Conservation (phyloP, 92 coral and sea anemone genomes). For the Metridium senile region DNA sequence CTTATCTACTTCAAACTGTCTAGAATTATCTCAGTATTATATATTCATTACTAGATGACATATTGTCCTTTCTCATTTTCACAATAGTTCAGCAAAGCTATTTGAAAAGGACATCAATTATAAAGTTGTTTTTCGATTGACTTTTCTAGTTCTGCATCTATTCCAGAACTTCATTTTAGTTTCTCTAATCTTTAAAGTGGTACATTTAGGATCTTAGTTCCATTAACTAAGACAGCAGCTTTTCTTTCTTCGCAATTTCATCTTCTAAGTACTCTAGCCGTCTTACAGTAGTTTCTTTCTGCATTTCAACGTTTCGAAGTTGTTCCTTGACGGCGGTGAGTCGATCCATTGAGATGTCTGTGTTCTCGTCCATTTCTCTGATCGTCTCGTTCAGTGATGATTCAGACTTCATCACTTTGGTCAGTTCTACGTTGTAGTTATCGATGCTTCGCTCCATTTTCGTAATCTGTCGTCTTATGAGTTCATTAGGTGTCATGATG, state of each 20-base stretch:
- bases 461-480: conserved; percentile 77
- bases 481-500: conserved; percentile 81
- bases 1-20: too few species aligned
- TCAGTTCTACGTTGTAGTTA: conserved; percentile 77
- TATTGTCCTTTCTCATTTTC: too few species aligned
- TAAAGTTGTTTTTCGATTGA: too few species aligned
- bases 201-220: too few species aligned
- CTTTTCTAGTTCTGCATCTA: too few species aligned
- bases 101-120: too few species aligned
- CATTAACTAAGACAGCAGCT: conserved; percentile 40
- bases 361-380: conserved; percentile 53
- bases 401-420: conserved; percentile 85
- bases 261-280: conserved; percentile 85
- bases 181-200: too few species aligned
- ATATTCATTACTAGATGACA: too few species aligned
- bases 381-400: conserved; percentile 67
- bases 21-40: too few species aligned
- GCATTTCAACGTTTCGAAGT: conserved; percentile 75
- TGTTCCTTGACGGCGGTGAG: conserved; percentile 67
- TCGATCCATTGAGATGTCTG: conserved; percentile 62
- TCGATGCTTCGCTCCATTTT: conserved; percentile 83
- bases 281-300: conserved; percentile 73
- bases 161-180: too few species aligned
- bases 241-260: conserved; percentile 79
- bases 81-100: too few species aligned